phyloP scores from a whole-genome alignment of 2,113 vertebrate genomes.

The Coptodon bakossiorum region DNA sequence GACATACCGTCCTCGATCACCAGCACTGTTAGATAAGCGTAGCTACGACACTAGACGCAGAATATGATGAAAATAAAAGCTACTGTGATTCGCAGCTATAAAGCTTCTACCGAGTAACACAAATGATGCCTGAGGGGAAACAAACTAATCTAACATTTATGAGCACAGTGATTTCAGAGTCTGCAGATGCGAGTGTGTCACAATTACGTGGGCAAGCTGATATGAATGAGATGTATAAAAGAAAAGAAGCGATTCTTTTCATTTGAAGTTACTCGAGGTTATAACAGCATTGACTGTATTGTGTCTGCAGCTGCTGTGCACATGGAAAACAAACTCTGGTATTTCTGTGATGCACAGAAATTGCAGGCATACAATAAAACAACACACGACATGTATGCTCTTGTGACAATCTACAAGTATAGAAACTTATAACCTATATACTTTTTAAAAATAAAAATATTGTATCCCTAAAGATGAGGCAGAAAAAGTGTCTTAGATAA shows the following conservation, averaged over 20 bases:
- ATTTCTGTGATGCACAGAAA: neutral
- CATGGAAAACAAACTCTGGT: neutral
- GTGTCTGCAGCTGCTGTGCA: neutral
- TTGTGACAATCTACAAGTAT: neutral
- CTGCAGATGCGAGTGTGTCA: neutral
- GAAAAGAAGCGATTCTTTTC: neutral
- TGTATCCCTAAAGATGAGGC: neutral
- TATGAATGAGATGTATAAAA: neutral
- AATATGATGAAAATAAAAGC: neutral
- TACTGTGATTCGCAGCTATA: neutral
- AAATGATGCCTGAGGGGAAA: neutral
- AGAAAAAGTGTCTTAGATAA: neutral
- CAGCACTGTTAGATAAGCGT: neutral
- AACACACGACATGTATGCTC: rapidly evolving
- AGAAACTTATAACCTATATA: neutral
- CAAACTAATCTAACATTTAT: neutral
- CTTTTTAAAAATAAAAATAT: neutral
- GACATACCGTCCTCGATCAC: neutral
- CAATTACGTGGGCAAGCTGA: neutral
- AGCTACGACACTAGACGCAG: neutral
- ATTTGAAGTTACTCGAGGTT: neutral
- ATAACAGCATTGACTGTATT: neutral
- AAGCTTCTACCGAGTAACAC: neutral
- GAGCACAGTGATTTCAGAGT: neutral
- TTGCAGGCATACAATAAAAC: neutral